A percentile compares a stretch with the other conserved stretches of the same genome.
Conservation (phyloP, 2,888 invertebrate genomes). For the Morpho achilles region DNA sequence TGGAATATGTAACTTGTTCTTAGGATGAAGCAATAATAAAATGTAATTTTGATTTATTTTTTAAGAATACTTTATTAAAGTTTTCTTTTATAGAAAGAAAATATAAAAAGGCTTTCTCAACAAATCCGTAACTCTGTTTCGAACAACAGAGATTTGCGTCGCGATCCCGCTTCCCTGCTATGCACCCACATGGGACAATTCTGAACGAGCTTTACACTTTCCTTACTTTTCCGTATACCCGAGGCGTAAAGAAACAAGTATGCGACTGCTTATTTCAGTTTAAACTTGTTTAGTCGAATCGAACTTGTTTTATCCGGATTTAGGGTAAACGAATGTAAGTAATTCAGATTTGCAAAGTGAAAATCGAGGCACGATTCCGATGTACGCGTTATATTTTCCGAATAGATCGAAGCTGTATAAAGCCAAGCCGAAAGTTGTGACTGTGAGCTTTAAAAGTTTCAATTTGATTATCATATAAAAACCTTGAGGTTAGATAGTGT, state of each 20-base stretch:
- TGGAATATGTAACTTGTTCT: too few species aligned
- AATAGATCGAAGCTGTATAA: constrained; percentile 10
- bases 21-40: too few species aligned
- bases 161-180: constrained; percentile 39
- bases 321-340: constrained; percentile 48
- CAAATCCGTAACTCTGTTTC: constrained; percentile 69
- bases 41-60: too few species aligned
- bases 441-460: constrained; percentile 18
- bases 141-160: constrained; percentile 61
- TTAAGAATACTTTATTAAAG: neutral
- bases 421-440: constrained; percentile 17
- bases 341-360: constrained; percentile 31
- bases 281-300: constrained; percentile 66
- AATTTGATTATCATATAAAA: constrained; percentile 29
- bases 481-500: constrained; percentile 25
- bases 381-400: constrained; percentile 23
- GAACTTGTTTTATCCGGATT: constrained; percentile 62
- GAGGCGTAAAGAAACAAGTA: constrained; percentile 56
- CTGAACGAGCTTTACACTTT: constrained; percentile 46
- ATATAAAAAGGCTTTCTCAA: constrained; percentile 66
- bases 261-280: constrained; percentile 64
- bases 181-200: constrained; percentile 48
- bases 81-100: constrained; percentile 58
- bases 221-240: constrained; percentile 42
- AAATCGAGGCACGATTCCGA: constrained; percentile 16